Conservation (phyloP, 2,113 vertebrate genomes). For the Sylvilagus bachmani region DNA sequence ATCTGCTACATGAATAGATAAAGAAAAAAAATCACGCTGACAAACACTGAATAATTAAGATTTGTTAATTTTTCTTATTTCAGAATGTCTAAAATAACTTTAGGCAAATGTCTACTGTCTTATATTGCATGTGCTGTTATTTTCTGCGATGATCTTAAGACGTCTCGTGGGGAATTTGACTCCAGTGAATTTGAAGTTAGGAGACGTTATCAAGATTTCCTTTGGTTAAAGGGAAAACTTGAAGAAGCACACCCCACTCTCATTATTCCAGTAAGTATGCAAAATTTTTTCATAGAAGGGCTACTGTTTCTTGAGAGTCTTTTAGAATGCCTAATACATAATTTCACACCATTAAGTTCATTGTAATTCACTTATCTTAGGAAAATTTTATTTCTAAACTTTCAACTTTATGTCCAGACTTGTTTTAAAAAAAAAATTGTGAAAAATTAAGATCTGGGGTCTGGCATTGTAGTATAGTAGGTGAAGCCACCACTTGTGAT, state of each 20-base stretch:
- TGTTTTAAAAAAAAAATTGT: neutral
- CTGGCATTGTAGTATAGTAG: no score
- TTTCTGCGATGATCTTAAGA: conserved; percentile 88
- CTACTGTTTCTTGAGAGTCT: neutral
- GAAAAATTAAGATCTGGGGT: no score
- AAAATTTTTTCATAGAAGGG: conserved; percentile 1
- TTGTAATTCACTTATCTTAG: neutral
- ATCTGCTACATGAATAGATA: conserved; percentile 68
- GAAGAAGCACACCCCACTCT: conserved; percentile 96
- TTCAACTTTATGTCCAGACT: neutral
- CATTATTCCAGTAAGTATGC: conserved; percentile 94
- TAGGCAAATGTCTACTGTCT: conserved; percentile 65
- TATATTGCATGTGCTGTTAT: conserved; percentile 33
- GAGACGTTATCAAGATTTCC: conserved; percentile 97
- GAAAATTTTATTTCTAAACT: neutral
- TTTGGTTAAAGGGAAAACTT: conserved; percentile 95
- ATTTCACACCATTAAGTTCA: neutral
- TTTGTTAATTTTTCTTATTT: conserved; percentile 66
- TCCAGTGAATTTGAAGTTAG: conserved; percentile 96
- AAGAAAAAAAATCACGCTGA: conserved; percentile 70
- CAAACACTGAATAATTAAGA: conserved; percentile 74
- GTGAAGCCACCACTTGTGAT: no score
- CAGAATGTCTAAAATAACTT: conserved; percentile 60
- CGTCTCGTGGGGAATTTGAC: conserved; percentile 96
- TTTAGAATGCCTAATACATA: neutral